Percentiles rank a stretch among this genome's conserved stretches.
Evolutionary conservation across 2,797 vertebrate species (phyloP).

Genomic region (Otolemur crassicaudatus): DNA sequence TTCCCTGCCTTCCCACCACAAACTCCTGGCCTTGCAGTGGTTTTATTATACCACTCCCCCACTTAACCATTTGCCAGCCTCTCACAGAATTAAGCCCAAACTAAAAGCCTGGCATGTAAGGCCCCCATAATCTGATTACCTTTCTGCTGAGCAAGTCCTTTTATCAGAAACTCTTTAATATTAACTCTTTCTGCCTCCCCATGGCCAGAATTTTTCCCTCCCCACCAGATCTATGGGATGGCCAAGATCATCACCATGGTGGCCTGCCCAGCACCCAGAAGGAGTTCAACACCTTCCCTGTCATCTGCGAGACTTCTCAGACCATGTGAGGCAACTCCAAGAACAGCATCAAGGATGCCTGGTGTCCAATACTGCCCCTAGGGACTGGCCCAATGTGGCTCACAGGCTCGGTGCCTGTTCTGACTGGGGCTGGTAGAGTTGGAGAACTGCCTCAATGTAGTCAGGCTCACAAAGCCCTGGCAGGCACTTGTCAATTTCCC

Average conservation of each 20-base stretch:
- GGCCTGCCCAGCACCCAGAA: conserved; percentile 91
- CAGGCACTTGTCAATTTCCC: conserved; percentile 91
- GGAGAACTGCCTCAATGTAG: conserved; percentile 91
- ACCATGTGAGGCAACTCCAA: conserved; percentile 91
- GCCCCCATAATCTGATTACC: not conserved
- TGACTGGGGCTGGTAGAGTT: conserved; percentile 90
- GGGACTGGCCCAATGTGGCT: conserved; percentile 92
- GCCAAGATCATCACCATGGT: conserved; percentile 92
- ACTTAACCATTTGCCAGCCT: not conserved
- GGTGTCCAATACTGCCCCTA: conserved; percentile 92
- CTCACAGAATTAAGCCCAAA: not conserved
- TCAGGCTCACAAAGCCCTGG: conserved; percentile 91
- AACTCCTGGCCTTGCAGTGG: not conserved
- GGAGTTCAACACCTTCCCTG: conserved; percentile 92
- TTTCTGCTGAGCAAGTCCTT: not conserved
- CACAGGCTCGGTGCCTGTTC: conserved; percentile 92
- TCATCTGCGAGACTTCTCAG: conserved; percentile 92
- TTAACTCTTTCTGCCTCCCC: not conserved
- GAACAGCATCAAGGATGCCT: conserved; percentile 92
- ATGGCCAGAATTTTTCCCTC: not conserved
- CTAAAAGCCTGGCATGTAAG: not conserved
- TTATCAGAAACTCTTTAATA: not conserved
- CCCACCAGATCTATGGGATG: conserved; percentile 92
- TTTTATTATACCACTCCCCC: not conserved
- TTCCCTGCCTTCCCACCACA: not conserved